A percentile compares a stretch with the other conserved stretches of the same genome.
Evolutionary conservation across 2,113 vertebrate genomes (phyloP).

Genomic region (Brienomyrus brachyistius): DNA sequence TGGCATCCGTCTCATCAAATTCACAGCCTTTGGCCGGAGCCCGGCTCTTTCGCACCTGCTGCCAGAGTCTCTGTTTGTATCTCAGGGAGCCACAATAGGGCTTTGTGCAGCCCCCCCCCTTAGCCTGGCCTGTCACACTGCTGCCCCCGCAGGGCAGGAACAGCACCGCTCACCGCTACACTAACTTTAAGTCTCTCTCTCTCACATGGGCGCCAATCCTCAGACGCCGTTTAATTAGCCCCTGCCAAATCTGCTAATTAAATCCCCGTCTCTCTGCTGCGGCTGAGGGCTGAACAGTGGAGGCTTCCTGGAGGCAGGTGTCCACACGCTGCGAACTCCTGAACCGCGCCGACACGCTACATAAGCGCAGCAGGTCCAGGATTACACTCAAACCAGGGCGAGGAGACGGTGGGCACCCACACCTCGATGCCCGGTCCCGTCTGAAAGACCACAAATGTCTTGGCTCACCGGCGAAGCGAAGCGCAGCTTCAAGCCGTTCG

Average conservation of each 20-base stretch:
- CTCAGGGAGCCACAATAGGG: background rate
- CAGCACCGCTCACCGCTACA: background rate
- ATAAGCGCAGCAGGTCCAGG: background rate
- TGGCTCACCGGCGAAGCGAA: background rate
- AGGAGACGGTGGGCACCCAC: background rate
- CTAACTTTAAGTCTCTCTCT: background rate
- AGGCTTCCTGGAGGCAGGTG: background rate
- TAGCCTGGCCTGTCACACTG: background rate
- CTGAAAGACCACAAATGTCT: background rate
- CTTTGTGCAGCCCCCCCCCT: background rate
- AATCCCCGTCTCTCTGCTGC: background rate
- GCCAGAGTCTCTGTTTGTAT: background rate
- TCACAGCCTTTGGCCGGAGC: background rate
- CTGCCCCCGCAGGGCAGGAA: background rate
- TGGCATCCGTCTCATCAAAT: background rate
- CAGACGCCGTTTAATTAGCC: background rate
- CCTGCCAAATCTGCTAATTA: background rate
- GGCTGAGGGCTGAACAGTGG: background rate
- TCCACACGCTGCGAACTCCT: background rate
- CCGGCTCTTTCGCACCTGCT: background rate
- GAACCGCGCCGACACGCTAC: background rate
- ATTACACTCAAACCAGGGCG: background rate
- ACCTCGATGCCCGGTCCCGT: background rate
- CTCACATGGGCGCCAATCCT: background rate
- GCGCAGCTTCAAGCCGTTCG: background rate